phyloP scores from a whole-genome alignment of 2,888 invertebrate genomes.

The Eupithecia inturbata region DNA sequence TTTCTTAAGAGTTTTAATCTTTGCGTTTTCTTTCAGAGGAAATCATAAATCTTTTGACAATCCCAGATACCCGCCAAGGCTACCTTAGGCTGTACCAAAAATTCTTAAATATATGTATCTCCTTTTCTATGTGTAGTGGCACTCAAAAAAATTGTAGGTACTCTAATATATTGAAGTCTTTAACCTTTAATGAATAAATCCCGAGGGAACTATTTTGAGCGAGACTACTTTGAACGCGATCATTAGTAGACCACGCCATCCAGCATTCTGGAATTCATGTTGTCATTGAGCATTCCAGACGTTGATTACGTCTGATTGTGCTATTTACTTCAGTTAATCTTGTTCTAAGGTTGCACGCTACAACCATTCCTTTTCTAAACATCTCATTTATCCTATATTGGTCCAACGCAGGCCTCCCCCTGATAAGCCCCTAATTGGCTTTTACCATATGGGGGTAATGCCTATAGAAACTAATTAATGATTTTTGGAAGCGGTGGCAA shows the following conservation, averaged over 20 bases:
- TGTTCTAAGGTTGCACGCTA: neutral
- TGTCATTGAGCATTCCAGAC: constrained; percentile 15
- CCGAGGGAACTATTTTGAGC: constrained; percentile 20
- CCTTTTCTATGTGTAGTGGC: neutral
- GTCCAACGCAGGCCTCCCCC: neutral
- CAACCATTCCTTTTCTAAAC: neutral
- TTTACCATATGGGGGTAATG: neutral
- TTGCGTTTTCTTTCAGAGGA: neutral
- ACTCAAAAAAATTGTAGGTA: constrained; percentile 5
- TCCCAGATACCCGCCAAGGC: neutral
- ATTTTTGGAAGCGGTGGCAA: too few relatives aligned
- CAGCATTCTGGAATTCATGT: constrained; percentile 18
- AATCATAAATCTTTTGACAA: neutral
- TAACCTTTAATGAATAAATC: constrained; percentile 26
- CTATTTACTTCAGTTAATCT: constrained; percentile 10
- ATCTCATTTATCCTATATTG: neutral
- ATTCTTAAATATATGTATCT: neutral
- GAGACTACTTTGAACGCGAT: constrained; percentile 23
- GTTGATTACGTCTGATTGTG: neutral
- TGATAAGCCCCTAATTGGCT: neutral
- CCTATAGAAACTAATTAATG: too few relatives aligned
- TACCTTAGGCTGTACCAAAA: neutral
- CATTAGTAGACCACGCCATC: constrained; percentile 32
- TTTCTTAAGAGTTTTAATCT: neutral
- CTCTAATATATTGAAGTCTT: constrained; percentile 6